Evolutionary conservation across 2,113 vertebrate genomes (phyloP).

Genomic region (Lucifuga dentata): DNA sequence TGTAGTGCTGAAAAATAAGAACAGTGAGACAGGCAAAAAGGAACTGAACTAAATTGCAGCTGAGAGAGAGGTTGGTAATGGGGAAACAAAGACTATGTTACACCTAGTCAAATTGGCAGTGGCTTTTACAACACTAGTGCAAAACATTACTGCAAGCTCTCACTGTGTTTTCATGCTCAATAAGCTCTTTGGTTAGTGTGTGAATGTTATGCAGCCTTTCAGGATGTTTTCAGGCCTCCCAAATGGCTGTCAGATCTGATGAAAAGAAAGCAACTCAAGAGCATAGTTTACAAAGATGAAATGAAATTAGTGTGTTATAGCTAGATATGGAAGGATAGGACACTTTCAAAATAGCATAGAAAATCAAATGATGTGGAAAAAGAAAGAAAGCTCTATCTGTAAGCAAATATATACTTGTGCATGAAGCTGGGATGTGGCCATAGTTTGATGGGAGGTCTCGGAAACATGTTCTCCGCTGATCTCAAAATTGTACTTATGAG

Average conservation of each 20-base stretch:
- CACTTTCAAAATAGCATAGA: no score
- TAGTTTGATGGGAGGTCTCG: no score
- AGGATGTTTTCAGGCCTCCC: slow-evolving; percentile 48
- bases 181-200: slow-evolving; percentile 53
- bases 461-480: slow-evolving; percentile 33
- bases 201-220: slow-evolving; percentile 58
- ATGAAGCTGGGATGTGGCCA: no score
- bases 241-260: slow-evolving; percentile 62
- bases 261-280: slow-evolving; percentile 61
- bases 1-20: slow-evolving; percentile 45
- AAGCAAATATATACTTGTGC: no score
- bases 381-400: no score
- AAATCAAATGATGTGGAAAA: no score
- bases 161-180: slow-evolving; percentile 66
- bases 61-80: slow-evolving; percentile 41
- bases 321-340: slow-evolving; percentile 22
- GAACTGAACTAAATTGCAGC: slow-evolving; percentile 48
- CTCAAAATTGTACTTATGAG: slow-evolving; percentile 22
- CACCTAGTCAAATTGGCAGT: slow-evolving; percentile 47
- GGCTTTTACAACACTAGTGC: slow-evolving; percentile 40
- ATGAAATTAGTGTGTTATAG: slow-evolving; percentile 49
- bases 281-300: slow-evolving; percentile 48
- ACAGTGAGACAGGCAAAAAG: slow-evolving; percentile 47
- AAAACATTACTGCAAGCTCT: slow-evolving; percentile 61
- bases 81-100: slow-evolving; percentile 29